Evolutionary conservation across 2,888 invertebrate genomes (phyloP), one percentile per base, ranked within the genome.

Genomic region (Drosophila kuntzei): DNA sequence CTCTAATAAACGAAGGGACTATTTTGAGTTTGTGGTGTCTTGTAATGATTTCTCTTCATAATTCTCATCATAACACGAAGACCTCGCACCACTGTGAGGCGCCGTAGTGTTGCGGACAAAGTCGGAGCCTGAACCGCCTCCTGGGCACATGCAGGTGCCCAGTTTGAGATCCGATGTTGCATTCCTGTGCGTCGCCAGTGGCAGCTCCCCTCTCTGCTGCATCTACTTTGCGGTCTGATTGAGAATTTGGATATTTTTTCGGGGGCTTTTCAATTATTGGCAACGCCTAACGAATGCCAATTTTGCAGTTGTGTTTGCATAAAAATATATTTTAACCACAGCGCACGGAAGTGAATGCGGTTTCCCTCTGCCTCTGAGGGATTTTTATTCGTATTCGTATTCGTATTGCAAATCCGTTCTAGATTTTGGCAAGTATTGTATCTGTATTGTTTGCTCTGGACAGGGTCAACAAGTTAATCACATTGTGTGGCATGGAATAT

Each of bases 381-480:
- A 49, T 37, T 61, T 20, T 14, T 47, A 29, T 29, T 27, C 11
- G 39, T 9, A 22, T 14, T 34, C 34, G 49, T 54, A n/a, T 54
- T 41, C 58, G 44, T n/a, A n/a, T 51, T 58, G 54, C 43, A 76
- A 83, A 69, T 80, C 78, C 84, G 86, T 80, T 86, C 89, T 74
- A 87, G 60, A 83, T 86, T 69, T 63, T 57, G 47, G 46, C 22
- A 22, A 32, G 43, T 29, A 22, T 41, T 20, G 43, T 29, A 22
- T 41, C 29, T 11, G 53, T 34, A 65, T 65, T 78, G 76, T 83
- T 86, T 86, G 68, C 61, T 62, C 65, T 76, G 63, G 74, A 68
- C 66, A 78, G 83, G 83, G 89, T 83, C 89, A 89, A 87, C 83
- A 83, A 83, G 83, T 83, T 88, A 83, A 83, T 83, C 83, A 83